Evolutionary conservation across 2,113 vertebrate genomes (phyloP).

Genomic region (Toxotes jaculatrix): DNA sequence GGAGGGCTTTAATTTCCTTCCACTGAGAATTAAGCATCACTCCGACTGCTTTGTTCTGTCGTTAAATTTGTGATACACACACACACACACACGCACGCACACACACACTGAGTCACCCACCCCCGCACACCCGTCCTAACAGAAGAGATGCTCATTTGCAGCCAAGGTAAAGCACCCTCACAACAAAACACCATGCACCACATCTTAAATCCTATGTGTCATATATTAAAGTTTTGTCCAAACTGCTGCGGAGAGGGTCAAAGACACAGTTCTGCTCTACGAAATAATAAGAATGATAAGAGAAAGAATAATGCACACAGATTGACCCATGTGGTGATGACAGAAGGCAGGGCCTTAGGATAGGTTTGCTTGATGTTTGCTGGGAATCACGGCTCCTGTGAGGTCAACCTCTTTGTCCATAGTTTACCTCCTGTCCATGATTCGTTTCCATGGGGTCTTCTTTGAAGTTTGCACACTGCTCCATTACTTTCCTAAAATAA

Average conservation of each 20-base stretch:
- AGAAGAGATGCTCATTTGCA: conserved; percentile 60
- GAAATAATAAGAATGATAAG: conserved; percentile 60
- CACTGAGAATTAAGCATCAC: conserved; percentile 42
- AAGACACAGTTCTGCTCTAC: conserved; percentile 81
- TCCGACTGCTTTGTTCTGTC: conserved; percentile 46
- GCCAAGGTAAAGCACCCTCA: conserved; percentile 59
- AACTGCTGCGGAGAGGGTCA: conserved; percentile 51
- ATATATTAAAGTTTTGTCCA: conserved; percentile 48
- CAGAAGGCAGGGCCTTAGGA: conserved; percentile 43
- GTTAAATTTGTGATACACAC: conserved; percentile 11
- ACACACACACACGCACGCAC: conserved; percentile 29
- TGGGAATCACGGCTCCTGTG: conserved; percentile 10
- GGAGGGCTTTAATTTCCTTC: conserved; percentile 30
- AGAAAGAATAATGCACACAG: conserved; percentile 77
- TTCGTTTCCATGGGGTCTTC: conserved; percentile 98
- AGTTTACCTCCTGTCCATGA: conserved; percentile 86
- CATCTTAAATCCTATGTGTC: conserved; percentile 60
- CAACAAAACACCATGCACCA: conserved; percentile 62
- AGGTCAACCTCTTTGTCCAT: conserved; percentile 60
- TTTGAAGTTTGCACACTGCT: conserved; percentile 95
- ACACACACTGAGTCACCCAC: conserved; percentile 38
- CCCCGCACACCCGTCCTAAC: conserved; percentile 23
- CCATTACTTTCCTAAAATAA: conserved; percentile 92
- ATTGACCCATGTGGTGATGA: conserved; percentile 80
- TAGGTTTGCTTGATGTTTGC: conserved; percentile 36